phyloP scores from a whole-genome alignment of 2,888 invertebrate species.

The Machimus rusticus region DNA sequence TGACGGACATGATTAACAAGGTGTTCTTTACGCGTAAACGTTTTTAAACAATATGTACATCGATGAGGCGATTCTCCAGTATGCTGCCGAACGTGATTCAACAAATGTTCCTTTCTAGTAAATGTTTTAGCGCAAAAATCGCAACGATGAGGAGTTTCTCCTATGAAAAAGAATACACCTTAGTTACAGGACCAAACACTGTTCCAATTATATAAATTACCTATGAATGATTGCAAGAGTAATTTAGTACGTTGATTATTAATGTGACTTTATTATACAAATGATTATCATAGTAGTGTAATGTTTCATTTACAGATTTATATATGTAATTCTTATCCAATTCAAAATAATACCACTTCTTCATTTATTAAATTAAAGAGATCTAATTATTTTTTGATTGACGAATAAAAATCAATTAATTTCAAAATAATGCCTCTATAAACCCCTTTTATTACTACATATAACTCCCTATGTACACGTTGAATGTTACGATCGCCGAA shows the following conservation, averaged over 20 bases:
- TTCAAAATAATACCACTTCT: neutral
- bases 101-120: conserved; percentile 84
- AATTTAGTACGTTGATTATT: neutral
- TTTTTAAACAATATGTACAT: conserved; percentile 85
- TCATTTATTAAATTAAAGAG: neutral
- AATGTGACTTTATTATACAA: neutral
- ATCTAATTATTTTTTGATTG: too few relatives aligned
- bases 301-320: neutral
- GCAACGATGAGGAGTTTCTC: conserved; percentile 85
- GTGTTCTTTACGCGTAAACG: conserved; percentile 88
- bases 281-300: neutral
- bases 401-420: too few relatives aligned
- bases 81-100: conserved; percentile 84
- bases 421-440: too few relatives aligned
- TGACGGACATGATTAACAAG: conserved; percentile 84
- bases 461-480: too few relatives aligned
- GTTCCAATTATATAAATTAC: neutral
- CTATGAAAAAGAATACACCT: conserved; percentile 54
- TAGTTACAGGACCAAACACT: neutral
- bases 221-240: neutral
- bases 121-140: conserved; percentile 87
- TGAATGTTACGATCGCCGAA: too few relatives aligned
- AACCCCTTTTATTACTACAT: too few relatives aligned
- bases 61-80: conserved; percentile 86
- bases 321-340: neutral